Evolutionary conservation across 2,113 vertebrate species (phyloP), one percentile per base, ranked within the genome.

Genomic region (Baryphthengus martii): DNA sequence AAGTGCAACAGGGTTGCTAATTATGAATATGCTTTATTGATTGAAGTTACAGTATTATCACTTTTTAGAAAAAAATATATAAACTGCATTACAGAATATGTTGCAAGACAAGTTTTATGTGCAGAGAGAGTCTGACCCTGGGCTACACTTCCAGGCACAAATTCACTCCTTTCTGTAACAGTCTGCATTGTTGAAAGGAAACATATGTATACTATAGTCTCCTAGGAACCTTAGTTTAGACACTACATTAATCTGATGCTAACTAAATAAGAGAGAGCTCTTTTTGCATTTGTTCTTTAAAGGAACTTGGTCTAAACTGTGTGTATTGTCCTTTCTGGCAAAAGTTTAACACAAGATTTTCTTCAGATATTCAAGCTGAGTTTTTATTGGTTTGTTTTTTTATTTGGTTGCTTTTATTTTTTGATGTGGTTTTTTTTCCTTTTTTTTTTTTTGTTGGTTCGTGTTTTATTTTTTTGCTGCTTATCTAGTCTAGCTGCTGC

Each of bases 191-290:
- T 3, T 79, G 25, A 70, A 85, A 42, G 42, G 50, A 70, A 65
- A 35, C 0, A 4, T 6, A 47, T 3, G 9, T 16, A 42, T 17
- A 33, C 8, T 5, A 4, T 3, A 71, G 33, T 35, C 20, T 67
- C 17, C 37, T 19, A 24, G 40, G 40, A 8, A 56, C 37, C 39
- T 55, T 62, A 28, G 16, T 65, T 74, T 17, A 78, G 33, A 47
- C 18, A 19, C 3, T n/a, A 2, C 8, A 5, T 70, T 70, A 77
- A 68, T 10, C 17, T 37, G 62, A 37, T 9, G 7, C 8, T 76
- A 56, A 52, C n/a, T 17, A 42, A 72, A 42, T 14, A 44, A 29
- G 28, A 73, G 17, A 47, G 17, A 12, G 5, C 13, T 67, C 37
- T 39, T 58, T n/a, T 21, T 42, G 24, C 6, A 9, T 58, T 63